Conservation (phyloP, 2,113 vertebrate species). For the Alaudala cheleensis region DNA sequence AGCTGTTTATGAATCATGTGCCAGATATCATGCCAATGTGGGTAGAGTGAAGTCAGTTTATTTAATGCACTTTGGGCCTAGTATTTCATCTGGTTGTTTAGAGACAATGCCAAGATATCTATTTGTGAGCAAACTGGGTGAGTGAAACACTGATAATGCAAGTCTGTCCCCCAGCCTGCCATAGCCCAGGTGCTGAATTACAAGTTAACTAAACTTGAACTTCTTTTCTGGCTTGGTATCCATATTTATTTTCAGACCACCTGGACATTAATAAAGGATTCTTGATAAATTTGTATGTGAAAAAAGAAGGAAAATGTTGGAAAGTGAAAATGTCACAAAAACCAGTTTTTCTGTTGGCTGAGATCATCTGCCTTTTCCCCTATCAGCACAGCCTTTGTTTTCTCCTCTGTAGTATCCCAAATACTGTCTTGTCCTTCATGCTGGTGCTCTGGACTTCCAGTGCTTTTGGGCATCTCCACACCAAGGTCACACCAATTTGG, state of each 20-base stretch:
- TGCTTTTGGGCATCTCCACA: neutral
- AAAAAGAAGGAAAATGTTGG: neutral
- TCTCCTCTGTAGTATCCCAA: neutral
- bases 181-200: neutral
- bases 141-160: neutral
- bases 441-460: neutral
- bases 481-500: neutral
- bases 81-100: neutral
- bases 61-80: neutral
- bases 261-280: neutral
- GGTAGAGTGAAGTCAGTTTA: neutral
- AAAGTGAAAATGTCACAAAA: neutral
- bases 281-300: neutral
- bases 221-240: neutral
- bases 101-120: neutral
- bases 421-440: neutral
- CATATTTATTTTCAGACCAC: neutral
- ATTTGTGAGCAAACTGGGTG: neutral
- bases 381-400: neutral
- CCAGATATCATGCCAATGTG: neutral
- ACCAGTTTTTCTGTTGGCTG: neutral
- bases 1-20: fast-evolving
- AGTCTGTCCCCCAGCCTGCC: neutral
- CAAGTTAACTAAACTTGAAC: neutral
- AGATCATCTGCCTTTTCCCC: neutral